Evolutionary conservation across 2,113 vertebrate genomes (phyloP).

Genomic region (Harpagus bidentatus): DNA sequence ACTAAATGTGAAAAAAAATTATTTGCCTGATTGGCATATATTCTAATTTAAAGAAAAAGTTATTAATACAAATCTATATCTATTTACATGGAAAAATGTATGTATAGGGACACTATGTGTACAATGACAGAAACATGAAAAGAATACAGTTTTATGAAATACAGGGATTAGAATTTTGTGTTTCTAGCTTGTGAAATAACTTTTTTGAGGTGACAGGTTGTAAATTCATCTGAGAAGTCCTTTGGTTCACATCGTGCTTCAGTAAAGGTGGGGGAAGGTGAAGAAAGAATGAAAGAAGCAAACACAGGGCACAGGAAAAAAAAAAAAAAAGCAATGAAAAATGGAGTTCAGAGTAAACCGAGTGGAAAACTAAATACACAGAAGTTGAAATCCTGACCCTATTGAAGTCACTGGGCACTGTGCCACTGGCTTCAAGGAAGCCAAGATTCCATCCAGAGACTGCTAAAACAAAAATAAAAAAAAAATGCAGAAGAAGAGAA

Average conservation of each 20-base stretch:
- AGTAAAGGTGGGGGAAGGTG: background rate
- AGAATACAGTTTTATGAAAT: background rate
- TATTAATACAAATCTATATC: background rate
- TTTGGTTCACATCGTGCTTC: background rate
- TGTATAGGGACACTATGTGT: background rate
- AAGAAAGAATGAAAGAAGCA: background rate
- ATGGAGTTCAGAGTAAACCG: background rate
- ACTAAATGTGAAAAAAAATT: background rate
- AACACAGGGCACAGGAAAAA: background rate
- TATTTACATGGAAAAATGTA: background rate
- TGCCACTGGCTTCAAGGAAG: background rate
- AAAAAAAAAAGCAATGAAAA: background rate
- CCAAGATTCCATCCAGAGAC: background rate
- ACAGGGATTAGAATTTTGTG: background rate
- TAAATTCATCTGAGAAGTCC: background rate
- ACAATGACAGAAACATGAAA: background rate
- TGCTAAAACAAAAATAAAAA: background rate
- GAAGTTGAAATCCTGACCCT: background rate
- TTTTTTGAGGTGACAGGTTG: background rate
- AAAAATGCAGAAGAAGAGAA: background rate
- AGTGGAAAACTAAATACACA: background rate
- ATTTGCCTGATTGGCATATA: background rate
- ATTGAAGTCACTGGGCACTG: background rate
- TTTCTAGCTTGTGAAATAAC: background rate
- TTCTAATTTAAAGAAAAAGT: background rate